Base-by-base conservation (phyloP, 2,888 invertebrate species). In the Slavum lentiscoides region DNA sequence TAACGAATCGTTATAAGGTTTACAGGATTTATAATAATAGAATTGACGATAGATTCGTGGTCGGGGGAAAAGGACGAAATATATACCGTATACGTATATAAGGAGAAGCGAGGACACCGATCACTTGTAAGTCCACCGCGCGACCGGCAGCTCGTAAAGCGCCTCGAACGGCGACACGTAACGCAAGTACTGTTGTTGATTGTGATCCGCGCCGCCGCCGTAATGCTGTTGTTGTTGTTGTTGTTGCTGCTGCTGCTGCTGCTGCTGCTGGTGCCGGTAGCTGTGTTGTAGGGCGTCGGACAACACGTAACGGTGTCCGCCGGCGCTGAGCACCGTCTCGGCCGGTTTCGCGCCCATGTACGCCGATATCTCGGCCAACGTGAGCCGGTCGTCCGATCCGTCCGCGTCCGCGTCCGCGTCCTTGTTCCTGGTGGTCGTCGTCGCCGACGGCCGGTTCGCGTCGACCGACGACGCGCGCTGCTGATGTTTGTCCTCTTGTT, bases 151-250 rank as follows among this genome's bases (percentile, higher is more conserved):
- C 37, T 80, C 77, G 53, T 70, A 80, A 15, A 80, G 37, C 37
- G 77, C 70, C 23, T 80, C 77, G 55, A 80, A 69, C 37, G 77
- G 77, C 23, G 77, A 69, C 62, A 80, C 70, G 70, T 80, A 80
- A 15, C 64, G 77, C 77, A 80, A 39, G 39, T 80, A 80, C 39
- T 62, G 69, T 7, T 53, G 62, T 3, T 55, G 23, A 21, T 21
- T n/a, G 43, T 6, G 5, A 3, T 39, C 39, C 5, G 3, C 43
- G 43, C 9, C 43, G 21, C 11, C 61, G 61, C 0, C 23, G 61
- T 23, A 21, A 23, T 23, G 53, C 9, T 53, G 55, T 0, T 55
- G 64, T 8, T 74, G 66, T 2, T 53, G 55, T 0, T 55, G 64
- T 8, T 74, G 66, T 2, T 19, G 21, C 23, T 67, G 58, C 4